These are phyloP conservation scores for Metacarcinus magister DNA, from an alignment of 2,888 invertebrate species.

Conservation along the genomic window DNA sequence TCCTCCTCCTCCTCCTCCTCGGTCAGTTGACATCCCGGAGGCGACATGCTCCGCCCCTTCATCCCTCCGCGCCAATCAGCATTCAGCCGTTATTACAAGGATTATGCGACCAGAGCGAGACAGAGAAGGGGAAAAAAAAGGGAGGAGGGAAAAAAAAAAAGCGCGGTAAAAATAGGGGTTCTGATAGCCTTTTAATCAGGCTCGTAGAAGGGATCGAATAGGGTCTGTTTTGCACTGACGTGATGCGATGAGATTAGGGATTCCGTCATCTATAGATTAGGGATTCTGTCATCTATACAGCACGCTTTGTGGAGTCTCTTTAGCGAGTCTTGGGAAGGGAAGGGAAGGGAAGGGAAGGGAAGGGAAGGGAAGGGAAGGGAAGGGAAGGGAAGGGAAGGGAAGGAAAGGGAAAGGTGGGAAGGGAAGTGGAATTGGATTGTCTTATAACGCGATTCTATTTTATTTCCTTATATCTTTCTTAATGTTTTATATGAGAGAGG, in stretches of 20 bases:
- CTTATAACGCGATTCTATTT: too few species aligned
- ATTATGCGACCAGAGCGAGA: neutral
- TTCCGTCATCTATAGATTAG: neutral
- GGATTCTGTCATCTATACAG: neutral
- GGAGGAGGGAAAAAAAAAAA: neutral
- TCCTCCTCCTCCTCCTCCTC: neutral
- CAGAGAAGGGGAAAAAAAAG: neutral
- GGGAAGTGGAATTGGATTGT: neutral
- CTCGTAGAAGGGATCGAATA: neutral
- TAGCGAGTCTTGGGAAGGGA: neutral
- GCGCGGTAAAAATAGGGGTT: conserved; percentile 29
- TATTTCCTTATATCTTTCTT: too few species aligned
- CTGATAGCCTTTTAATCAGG: conserved; percentile 30
- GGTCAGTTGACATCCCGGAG: neutral
- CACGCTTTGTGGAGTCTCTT: neutral
- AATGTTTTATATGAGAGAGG: too few species aligned
- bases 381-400: neutral
- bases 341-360: neutral
- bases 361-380: neutral
- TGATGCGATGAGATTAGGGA: neutral
- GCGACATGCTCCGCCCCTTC: neutral
- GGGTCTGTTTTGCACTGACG: neutral
- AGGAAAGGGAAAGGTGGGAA: neutral
- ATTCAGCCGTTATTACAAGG: conserved; percentile 21
- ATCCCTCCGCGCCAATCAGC: neutral